Evolutionary conservation across 2,888 invertebrate genomes (phyloP).

Genomic region (Allacma fusca): DNA sequence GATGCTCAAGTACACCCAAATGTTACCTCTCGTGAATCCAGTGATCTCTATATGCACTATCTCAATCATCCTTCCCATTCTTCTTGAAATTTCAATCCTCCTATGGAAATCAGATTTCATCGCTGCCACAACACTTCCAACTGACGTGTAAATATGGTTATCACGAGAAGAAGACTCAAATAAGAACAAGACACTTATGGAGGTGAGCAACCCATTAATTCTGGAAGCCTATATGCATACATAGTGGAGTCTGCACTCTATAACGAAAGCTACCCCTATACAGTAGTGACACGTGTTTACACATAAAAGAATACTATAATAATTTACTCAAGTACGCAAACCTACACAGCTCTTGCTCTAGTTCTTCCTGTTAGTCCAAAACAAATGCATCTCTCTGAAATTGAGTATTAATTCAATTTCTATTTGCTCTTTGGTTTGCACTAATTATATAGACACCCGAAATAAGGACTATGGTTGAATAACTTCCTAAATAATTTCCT

Average conservation of each 20-base stretch:
- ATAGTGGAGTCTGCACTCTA: too few species aligned
- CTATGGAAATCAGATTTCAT: slow-evolving; percentile 1
- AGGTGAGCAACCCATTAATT: background rate
- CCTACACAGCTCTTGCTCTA: background rate
- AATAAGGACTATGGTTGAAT: background rate
- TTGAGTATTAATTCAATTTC: background rate
- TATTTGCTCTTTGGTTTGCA: background rate
- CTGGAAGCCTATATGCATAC: too few species aligned
- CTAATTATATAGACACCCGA: background rate
- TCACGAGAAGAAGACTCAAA: background rate
- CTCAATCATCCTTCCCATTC: slow-evolving; percentile 1
- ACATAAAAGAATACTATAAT: too few species aligned
- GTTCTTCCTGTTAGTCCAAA: background rate
- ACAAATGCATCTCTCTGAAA: too few species aligned
- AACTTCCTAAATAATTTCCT: background rate
- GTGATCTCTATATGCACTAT: background rate
- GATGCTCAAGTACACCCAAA: background rate
- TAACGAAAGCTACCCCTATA: too few species aligned
- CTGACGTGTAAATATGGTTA: background rate
- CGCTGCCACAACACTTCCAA: background rate
- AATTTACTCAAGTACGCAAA: too few species aligned
- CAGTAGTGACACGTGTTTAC: too few species aligned
- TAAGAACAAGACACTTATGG: background rate
- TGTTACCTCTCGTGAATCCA: background rate
- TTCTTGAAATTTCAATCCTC: background rate